phyloP scores from a whole-genome alignment of 2,113 vertebrate species.

The Felis catus region F.catus_Fca126_mat1.0 CM031420.1:3593001-3593500 shows the following conservation, averaged over 20 bases:
- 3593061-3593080: background rate
- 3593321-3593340: background rate
- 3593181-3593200: too few species aligned
- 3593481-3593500: too few species aligned
- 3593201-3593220: background rate
- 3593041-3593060: background rate
- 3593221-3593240: background rate
- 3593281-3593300: background rate
- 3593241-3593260: background rate
- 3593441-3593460: too few species aligned
- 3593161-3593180: background rate
- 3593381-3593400: too few species aligned
- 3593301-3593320: background rate
- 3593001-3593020: background rate
- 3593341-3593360: background rate
- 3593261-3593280: background rate
- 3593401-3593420: too few species aligned
- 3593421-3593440: too few species aligned
- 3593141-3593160: accelerated
- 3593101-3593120: background rate
- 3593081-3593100: background rate
- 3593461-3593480: too few species aligned
- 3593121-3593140: background rate
- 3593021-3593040: background rate
- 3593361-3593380: background rate